A percentile compares a stretch with the other conserved stretches of the same genome.
These are phyloP conservation scores for Apoderus coryli DNA, from an alignment of 2,888 invertebrate species.

Conservation along the genomic window DNA sequence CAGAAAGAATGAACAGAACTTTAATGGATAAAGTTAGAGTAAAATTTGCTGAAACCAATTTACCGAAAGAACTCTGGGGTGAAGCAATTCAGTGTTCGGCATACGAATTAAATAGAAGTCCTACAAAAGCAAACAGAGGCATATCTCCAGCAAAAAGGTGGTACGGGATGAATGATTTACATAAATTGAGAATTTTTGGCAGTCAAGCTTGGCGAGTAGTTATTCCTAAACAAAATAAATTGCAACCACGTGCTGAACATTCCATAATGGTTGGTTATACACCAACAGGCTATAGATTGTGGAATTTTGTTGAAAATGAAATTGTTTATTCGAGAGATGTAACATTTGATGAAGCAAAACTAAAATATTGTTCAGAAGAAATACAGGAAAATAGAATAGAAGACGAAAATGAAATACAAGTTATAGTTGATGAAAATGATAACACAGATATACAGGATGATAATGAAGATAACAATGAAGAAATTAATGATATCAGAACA, in stretches of 20 bases:
- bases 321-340: no score
- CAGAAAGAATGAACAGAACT: slow-evolving; percentile 18
- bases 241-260: slow-evolving; percentile 16
- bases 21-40: slow-evolving; percentile 16
- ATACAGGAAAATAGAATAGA: no score
- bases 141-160: slow-evolving; percentile 15
- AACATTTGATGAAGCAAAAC: no score
- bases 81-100: slow-evolving; percentile 18
- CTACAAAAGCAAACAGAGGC: slow-evolving; percentile 13
- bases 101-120: slow-evolving; percentile 18
- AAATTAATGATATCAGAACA: no score
- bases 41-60: slow-evolving; percentile 16
- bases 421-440: no score
- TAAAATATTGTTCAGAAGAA: no score
- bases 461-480: no score
- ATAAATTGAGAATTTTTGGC: slow-evolving; percentile 18
- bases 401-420: no score
- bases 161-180: slow-evolving; percentile 16
- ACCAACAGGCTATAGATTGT: slow-evolving; percentile 17
- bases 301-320: slow-evolving; percentile 15
- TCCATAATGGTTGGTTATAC: slow-evolving; percentile 19
- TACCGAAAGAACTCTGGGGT: slow-evolving; percentile 18
- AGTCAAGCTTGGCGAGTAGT: slow-evolving; percentile 16
- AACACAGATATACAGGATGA: no score
- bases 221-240: slow-evolving; percentile 16